Conservation (phyloP, 1,140 invertebrate genomes). For the Hypsibius dujardini region DNA sequence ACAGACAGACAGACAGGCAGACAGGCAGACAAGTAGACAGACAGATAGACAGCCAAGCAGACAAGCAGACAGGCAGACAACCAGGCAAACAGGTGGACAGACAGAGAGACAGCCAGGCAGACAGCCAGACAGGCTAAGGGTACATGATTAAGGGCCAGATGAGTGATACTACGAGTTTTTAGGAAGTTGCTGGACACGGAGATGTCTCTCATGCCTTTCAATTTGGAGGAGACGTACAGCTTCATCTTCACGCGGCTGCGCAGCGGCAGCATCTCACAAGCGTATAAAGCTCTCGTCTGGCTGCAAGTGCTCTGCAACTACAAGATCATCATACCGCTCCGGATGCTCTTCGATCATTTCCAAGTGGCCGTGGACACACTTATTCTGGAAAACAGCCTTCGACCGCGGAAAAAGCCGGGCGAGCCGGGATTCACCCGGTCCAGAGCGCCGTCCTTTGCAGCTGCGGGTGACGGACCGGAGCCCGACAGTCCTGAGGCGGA, state of each 20-base stretch:
- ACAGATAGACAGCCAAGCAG: too few relatives aligned
- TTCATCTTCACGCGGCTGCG: constrained; percentile 10
- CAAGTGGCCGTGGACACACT: not conserved
- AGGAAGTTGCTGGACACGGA: constrained; percentile 9
- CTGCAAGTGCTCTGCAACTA: constrained; percentile 14
- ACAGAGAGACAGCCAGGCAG: too few relatives aligned
- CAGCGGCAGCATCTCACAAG: constrained; percentile 5
- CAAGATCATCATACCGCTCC: not conserved
- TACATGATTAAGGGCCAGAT: not conserved
- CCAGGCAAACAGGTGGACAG: too few relatives aligned
- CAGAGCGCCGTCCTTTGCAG: not conserved
- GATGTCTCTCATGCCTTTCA: constrained; percentile 16
- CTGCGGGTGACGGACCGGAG: not conserved
- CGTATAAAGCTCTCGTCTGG: not conserved
- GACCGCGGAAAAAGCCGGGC: not conserved
- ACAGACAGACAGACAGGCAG: too few relatives aligned
- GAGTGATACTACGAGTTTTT: not conserved
- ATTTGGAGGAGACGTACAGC: constrained; percentile 14
- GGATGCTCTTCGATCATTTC: constrained; percentile 10
- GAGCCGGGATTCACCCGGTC: not conserved
- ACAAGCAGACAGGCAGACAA: too few relatives aligned
- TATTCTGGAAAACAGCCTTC: constrained; percentile 3
- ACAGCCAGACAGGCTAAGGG: too few relatives aligned
- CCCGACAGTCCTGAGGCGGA: constrained; percentile 29
- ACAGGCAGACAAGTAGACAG: too few relatives aligned